Base-by-base conservation (phyloP, 1,140 invertebrate genomes). In the Drosophila sulfurigaster region DNA sequence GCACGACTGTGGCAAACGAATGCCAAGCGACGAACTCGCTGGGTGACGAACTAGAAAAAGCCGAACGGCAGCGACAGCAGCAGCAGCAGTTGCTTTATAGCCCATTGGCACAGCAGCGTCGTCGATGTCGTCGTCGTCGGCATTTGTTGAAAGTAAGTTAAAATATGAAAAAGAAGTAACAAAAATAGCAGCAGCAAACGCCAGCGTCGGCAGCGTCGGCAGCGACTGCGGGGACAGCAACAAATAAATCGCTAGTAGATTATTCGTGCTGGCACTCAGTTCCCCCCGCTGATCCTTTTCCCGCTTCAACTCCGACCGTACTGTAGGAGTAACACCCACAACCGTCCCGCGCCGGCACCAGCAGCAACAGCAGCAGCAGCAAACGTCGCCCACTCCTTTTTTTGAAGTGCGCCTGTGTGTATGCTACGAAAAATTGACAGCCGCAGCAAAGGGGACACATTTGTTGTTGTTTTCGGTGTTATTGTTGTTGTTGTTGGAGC, bases 101-200 rank as follows among this genome's bases (percentile, higher is more conserved):
- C 68, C 68, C 67, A 74, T 82, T 51, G 60, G 60, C 65, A 67
- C 57, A 59, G 72, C 41, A 25, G 20, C 20, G 20, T 25, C 20
- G 20, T 25, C 20, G 20, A 25, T 25, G 20, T 25, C 20, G 20
- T 25, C 20, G 62, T 57, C 75, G 75, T 74, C 64, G 78, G 75
- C 64, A 63, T 85, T 74, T 76, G 67, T 78, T 78, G 77, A 81
- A 88, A 78, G 77, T 75, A 83, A 89, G 78, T 78, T 71, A 73
- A 89, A 89, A 89, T 88, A 88, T 88, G 83, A 81, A 79, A 79
- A 88, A 88, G 81, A 83, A 88, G 85, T 89, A 83, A 89, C 83
- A 79, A 88, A 88, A 88, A 88, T 89, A 88, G 71, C 78, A 89
- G 74, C 62, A 68, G 13, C 70, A 32, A 16, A 25, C 20, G 20